A percentile compares a stretch with the other conserved stretches of the same genome.
Conservation (phyloP, 2,113 vertebrate species). For the Chaetodon trifascialis region DNA sequence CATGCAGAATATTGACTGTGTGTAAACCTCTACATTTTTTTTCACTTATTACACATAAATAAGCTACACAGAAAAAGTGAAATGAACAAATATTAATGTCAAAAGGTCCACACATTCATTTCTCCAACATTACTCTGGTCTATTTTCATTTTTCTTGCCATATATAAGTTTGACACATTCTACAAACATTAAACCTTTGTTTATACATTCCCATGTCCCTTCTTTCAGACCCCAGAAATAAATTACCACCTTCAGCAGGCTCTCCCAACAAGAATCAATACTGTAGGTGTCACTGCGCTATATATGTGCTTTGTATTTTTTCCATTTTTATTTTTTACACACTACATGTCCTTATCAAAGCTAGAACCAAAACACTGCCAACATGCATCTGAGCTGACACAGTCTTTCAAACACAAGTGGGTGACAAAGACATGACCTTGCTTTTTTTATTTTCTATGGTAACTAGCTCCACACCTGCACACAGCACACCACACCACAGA, state of each 20-base stretch:
- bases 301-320: conserved; percentile 30
- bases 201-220: conserved; percentile 35
- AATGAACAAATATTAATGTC: conserved; percentile 26
- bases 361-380: conserved; percentile 68
- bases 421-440: conserved; percentile 57
- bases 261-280: conserved; percentile 50
- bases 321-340: conserved; percentile 44
- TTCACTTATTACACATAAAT: conserved; percentile 17
- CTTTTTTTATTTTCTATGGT: conserved; percentile 51
- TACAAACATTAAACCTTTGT: conserved; percentile 47
- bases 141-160: conserved; percentile 20
- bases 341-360: conserved; percentile 61
- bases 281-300: conserved; percentile 25
- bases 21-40: conserved; percentile 48
- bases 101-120: conserved; percentile 41
- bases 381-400: conserved; percentile 78
- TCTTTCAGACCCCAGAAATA: conserved; percentile 35
- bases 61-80: conserved; percentile 16
- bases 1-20: conserved; percentile 54
- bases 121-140: conserved; percentile 30
- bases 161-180: conserved; percentile 20
- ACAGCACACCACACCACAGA: conserved; percentile 76
- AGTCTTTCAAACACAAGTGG: conserved; percentile 66
- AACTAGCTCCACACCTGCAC: conserved; percentile 72
- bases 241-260: conserved; percentile 35